Conservation (phyloP, 2,113 vertebrate genomes). For the Diphyllodes magnificus region DNA sequence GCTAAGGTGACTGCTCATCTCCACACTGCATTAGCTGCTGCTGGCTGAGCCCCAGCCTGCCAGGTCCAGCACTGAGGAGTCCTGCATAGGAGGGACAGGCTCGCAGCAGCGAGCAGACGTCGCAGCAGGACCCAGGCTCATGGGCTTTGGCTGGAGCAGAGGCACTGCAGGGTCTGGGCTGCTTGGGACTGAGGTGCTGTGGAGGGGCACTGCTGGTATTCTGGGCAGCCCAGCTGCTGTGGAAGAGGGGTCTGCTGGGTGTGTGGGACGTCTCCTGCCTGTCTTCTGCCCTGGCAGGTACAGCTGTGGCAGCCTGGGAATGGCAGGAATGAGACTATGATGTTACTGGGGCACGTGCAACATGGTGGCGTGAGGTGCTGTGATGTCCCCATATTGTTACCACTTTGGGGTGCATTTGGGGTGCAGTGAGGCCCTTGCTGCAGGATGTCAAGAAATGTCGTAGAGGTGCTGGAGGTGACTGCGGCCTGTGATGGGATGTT, state of each 20-base stretch:
- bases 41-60: slow-evolving; percentile 35
- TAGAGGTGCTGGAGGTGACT: neutral
- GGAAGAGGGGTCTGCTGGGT: neutral
- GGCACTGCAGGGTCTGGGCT: neutral
- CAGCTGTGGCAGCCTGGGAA: neutral
- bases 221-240: neutral
- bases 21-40: slow-evolving; percentile 44
- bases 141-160: neutral
- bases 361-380: neutral
- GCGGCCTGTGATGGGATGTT: neutral
- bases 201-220: neutral
- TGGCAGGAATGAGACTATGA: neutral
- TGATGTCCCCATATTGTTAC: neutral
- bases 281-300: neutral
- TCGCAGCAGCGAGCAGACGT: neutral
- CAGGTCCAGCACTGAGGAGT: neutral
- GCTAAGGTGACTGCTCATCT: slow-evolving; percentile 40
- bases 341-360: neutral
- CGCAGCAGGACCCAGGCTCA: neutral
- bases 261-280: neutral
- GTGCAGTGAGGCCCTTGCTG: neutral
- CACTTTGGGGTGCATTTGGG: neutral
- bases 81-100: slow-evolving; percentile 9
- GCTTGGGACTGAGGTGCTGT: neutral
- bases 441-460: fast-evolving